These are phyloP conservation scores for Ciconia maguari DNA, from an alignment of 2,113 vertebrate genomes.

Conservation along the genomic window DNA sequence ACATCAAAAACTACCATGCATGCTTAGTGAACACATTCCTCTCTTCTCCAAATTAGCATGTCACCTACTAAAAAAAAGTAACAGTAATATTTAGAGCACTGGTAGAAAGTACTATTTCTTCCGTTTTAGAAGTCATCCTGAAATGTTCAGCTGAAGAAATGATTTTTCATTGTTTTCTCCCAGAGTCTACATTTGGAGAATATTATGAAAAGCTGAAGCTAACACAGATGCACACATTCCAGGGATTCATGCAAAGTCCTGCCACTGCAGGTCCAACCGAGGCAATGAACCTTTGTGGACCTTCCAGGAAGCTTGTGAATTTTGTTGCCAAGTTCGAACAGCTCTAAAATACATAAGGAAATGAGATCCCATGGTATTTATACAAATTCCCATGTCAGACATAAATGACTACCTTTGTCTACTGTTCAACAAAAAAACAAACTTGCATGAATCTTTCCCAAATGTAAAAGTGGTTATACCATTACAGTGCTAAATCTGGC, in stretches of 20 bases:
- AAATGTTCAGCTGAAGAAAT: not conserved
- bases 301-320: constrained; percentile 61
- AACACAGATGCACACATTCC: constrained; percentile 5
- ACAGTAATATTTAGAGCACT: not conserved
- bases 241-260: not conserved
- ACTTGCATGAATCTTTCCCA: not conserved
- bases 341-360: constrained; percentile 44
- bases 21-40: not conserved
- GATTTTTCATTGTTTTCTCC: constrained; percentile 9
- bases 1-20: not conserved
- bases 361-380: constrained; percentile 37
- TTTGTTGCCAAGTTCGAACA: constrained; percentile 37
- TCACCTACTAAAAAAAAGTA: not conserved
- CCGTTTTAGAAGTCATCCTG: not conserved
- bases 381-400: constrained; percentile 45
- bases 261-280: not conserved
- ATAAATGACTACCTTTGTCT: constrained; percentile 49
- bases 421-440: not conserved
- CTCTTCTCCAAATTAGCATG: not conserved
- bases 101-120: not conserved
- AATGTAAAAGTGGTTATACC: not conserved
- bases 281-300: not conserved
- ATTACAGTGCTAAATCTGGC: not conserved
- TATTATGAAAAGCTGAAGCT: constrained; percentile 3
- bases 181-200: constrained; percentile 18